phyloP scores from a whole-genome alignment of 1,140 invertebrate genomes.

The Ceratosolen fusciceps region DNA sequence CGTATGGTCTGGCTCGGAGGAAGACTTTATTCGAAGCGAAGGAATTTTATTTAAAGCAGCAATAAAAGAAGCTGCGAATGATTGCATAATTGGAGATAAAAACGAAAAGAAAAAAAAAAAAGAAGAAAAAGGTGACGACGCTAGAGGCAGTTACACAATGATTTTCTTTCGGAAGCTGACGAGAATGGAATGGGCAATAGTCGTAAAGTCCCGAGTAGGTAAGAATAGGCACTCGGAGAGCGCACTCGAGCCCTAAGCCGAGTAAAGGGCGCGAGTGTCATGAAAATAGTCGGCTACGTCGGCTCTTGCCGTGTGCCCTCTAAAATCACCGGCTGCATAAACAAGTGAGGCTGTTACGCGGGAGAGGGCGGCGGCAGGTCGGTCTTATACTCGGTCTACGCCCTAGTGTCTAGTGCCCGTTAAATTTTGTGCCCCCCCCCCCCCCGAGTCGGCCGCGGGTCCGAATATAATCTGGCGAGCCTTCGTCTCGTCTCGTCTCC shows the following conservation, averaged over 20 bases:
- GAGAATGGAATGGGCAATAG: neutral
- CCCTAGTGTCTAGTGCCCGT: neutral
- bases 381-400: constrained; percentile 11
- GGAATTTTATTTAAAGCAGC: no score
- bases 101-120: no score
- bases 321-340: neutral
- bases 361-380: neutral
- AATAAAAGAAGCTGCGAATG: no score
- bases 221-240: neutral
- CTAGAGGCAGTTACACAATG: neutral
- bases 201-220: neutral
- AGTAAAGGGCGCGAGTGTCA: neutral
- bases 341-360: constrained; percentile 7
- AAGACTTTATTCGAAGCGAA: no score
- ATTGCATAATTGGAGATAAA: no score
- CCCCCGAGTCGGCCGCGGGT: neutral
- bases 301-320: neutral
- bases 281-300: neutral
- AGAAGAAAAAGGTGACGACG: no score
- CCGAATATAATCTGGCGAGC: neutral
- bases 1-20: no score
- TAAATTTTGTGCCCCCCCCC: no score
- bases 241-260: neutral
- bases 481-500: neutral
- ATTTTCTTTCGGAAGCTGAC: neutral